phyloP scores from a whole-genome alignment of 64 coral and sea anemone genomes.

The Anthopleura sola region DNA sequence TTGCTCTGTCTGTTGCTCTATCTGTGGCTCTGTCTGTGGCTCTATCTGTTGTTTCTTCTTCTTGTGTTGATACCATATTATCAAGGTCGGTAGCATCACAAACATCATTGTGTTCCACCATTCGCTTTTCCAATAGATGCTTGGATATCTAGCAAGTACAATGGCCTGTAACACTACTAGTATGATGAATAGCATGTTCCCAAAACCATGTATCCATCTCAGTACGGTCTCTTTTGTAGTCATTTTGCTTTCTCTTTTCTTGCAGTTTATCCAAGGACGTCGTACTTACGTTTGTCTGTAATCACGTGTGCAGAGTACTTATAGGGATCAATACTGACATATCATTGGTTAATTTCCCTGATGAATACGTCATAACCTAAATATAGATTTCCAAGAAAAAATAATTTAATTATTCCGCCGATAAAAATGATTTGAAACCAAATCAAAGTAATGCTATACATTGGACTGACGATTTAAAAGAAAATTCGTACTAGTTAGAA shows the following conservation, averaged over 20 bases:
- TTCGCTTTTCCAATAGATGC: conserved; percentile 3
- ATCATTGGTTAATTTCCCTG: neutral
- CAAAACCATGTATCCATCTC: neutral
- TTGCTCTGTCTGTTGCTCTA: neutral
- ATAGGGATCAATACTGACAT: neutral
- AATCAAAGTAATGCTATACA: too few relatives aligned
- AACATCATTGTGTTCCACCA: neutral
- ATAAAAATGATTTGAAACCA: too few relatives aligned
- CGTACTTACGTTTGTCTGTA: neutral
- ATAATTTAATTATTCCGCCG: too few relatives aligned
- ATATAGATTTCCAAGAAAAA: conserved; percentile 5
- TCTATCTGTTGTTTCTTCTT: neutral
- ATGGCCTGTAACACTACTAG: neutral
- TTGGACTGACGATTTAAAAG: too few relatives aligned
- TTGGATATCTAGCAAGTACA: neutral
- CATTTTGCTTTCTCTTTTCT: neutral
- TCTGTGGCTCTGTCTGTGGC: neutral
- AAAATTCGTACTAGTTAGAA: too few relatives aligned
- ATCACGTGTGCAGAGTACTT: neutral
- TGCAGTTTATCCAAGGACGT: neutral
- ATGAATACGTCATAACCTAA: neutral
- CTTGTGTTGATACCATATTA: neutral
- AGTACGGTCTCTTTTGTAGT: neutral
- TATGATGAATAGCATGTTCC: neutral
- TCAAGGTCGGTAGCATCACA: neutral